Evolutionary conservation across 2,113 vertebrate species (phyloP), one percentile per base, ranked within the genome.

Genomic region (Etia nguti): DNA sequence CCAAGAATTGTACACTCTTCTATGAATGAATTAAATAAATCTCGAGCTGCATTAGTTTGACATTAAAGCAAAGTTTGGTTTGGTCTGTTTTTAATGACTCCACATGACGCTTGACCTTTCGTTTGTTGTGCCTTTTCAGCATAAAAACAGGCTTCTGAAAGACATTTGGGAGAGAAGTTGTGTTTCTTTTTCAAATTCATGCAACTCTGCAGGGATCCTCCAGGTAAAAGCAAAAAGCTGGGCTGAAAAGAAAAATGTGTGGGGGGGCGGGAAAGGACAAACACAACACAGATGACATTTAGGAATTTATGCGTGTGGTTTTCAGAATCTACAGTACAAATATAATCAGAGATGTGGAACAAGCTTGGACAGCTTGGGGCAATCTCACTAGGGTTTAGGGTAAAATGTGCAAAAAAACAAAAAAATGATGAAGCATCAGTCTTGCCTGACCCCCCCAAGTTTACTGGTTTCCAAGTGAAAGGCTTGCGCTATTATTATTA

Each of bases 91-190:
- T 87, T 85, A 87, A 38, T 54, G 43, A 13, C 38, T 55, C 80
- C 34, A 60, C 43, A 52, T 26, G 79, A 88, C 18, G 48, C 55
- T 18, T 77, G 85, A 91, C 90, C 88, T 90, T 93, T 91, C 48
- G 38, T 20, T 81, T 89, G 88, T 81, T 77, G 59, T 13, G 55
- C 36, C 82, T 88, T 70, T 89, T 82, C 80, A 87, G 87, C 82
- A 70, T 80, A 87, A 91, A 84, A 85, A 85, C 18, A 16, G 7
- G 24, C 41, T 79, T 70, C 36, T 80, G 65, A 68, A 46, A 90
- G 36, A 75, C 24, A 50, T 68, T 59, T 2, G 12, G 59, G 62
- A 62, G 46, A 60, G 80, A 87, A 57, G 24, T 26, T 5, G 1
- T 62, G 29, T 77, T 85, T 86, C n/a, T 10, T 85, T 87, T 86